Evolutionary conservation across 2,113 vertebrate species (phyloP), one percentile per base, ranked within the genome.

Genomic region (Agapornis roseicollis): DNA sequence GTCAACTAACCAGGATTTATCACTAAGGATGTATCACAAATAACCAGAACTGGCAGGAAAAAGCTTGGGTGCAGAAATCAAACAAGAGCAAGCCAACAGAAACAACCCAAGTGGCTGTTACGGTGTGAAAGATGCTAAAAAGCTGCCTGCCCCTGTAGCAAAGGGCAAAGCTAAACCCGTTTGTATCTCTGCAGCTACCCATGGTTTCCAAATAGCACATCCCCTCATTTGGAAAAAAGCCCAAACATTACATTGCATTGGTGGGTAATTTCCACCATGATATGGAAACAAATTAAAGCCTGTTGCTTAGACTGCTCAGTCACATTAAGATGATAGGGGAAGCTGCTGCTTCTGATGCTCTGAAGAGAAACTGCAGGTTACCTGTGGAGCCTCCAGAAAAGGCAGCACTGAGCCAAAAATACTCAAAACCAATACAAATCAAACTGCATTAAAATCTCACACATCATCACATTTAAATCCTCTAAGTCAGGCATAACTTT

Each of bases 121-220:
- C 0, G 1, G 66, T 6, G 66, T 5, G n/a, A 22, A 50, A 37
- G 73, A 10, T 10, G 65, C 28, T 56, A 50, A 73, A 79, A 29
- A 0, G 0, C 13, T 10, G 44, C 4, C 7, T 7, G 46, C 31
- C 2, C 10, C n/a, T 22, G 56, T 3, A 4, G 52, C 13, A 2
- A 73, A 90, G 13, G 27, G 47, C 13, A 41, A 94, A 91, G n/a
- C 13, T 33, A 83, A 80, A 25, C 15, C 46, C 3, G 2, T 0
- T 73, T 85, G 79, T 55, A 13, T 41, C 42, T 33, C 63, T 69
- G 73, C 14, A n/a, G 2, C 19, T 50, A 4, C 27, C 44, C 11
- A 5, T 2, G 46, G 28, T 15, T 63, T 44, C 41, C 41, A 83
- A 84, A 69, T 4, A 64, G 28, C 17, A 19, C 77, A 56, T 56